phyloP scores from a whole-genome alignment of 2,113 vertebrate genomes.

The Ardeotis arabs region DNA sequence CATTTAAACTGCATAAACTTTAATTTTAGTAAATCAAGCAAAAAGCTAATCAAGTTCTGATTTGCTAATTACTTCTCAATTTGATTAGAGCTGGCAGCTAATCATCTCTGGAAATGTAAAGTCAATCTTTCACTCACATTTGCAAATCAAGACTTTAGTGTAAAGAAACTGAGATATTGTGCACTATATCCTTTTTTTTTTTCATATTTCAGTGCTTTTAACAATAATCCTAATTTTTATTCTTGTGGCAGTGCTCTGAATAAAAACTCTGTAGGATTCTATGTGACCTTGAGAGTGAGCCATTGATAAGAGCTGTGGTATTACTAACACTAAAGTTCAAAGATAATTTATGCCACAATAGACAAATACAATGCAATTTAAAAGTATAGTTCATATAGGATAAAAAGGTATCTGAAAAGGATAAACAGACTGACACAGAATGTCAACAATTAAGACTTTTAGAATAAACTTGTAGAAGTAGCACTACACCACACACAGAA shows the following conservation, averaged over 20 bases:
- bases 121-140: constrained; percentile 81
- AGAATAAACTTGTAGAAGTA: background rate
- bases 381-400: background rate
- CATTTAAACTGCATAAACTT: constrained; percentile 84
- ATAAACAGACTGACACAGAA: background rate
- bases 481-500: background rate
- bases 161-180: constrained; percentile 54
- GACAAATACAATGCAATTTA: constrained; percentile 59
- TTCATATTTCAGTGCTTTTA: constrained; percentile 42
- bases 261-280: background rate
- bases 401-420: background rate
- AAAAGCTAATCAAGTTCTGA: constrained; percentile 87
- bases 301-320: background rate
- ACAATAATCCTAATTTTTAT: constrained; percentile 28
- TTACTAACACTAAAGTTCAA: background rate
- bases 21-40: constrained; percentile 86
- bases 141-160: constrained; percentile 67
- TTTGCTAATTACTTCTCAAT: constrained; percentile 87
- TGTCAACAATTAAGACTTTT: background rate
- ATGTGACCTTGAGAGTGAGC: background rate
- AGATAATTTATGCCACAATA: constrained; percentile 13
- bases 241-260: constrained; percentile 20
- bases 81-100: constrained; percentile 86
- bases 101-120: constrained; percentile 82
- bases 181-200: constrained; percentile 35